Evolutionary conservation across 2,113 vertebrate species (phyloP).

Genomic region (Halcyon malimbica): DNA sequence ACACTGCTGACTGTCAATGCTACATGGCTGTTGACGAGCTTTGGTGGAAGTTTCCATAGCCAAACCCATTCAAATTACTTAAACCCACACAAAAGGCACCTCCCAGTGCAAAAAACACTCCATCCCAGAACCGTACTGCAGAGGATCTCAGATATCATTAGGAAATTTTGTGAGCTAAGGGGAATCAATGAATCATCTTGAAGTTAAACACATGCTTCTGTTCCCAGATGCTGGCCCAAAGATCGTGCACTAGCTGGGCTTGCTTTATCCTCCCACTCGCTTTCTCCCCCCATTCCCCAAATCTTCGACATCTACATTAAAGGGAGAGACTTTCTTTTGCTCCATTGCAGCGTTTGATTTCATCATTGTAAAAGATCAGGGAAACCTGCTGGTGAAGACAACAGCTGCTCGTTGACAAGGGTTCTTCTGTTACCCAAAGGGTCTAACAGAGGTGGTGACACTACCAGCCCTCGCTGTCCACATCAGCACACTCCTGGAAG

Average conservation of each 20-base stretch:
- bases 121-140: neutral
- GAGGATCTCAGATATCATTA: neutral
- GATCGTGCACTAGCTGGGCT: neutral
- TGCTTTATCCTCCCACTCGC: neutral
- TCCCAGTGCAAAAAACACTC: neutral
- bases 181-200: slow-evolving; percentile 2
- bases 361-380: neutral
- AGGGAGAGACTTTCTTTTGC: neutral
- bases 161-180: neutral
- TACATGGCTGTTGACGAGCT: neutral
- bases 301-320: neutral
- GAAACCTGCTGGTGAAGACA: neutral
- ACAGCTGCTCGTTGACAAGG: neutral
- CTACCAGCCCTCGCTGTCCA: neutral
- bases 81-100: neutral
- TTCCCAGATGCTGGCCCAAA: neutral
- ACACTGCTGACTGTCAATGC: neutral
- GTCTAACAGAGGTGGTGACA: neutral
- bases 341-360: neutral
- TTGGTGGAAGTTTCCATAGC: neutral
- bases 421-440: neutral
- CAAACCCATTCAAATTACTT: neutral
- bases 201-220: neutral
- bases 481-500: neutral
- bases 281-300: no score